Conservation (phyloP, 2,113 vertebrate species). For the Callionymus lyra region DNA sequence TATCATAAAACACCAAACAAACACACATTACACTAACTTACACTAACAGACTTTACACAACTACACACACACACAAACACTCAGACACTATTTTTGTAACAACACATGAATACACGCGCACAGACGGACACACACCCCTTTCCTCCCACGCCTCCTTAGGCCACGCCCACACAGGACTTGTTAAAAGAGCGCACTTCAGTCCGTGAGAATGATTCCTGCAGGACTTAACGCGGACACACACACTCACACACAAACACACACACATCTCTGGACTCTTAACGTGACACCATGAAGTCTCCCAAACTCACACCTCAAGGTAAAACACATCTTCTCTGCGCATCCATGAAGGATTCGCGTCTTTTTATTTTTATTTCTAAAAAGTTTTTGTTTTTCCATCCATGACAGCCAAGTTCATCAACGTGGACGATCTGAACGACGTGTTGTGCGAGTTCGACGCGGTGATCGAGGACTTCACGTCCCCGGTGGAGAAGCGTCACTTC, state of each 20-base stretch:
- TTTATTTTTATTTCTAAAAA: neutral
- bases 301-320: constrained; percentile 54
- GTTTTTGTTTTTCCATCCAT: neutral
- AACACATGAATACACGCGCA: neutral
- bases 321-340: neutral
- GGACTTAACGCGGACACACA: constrained; percentile 3
- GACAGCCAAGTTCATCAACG: constrained; percentile 29
- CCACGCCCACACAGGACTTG: constrained; percentile 38
- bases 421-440: constrained; percentile 73
- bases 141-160: neutral
- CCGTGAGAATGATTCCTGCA: constrained; percentile 1
- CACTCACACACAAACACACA: neutral
- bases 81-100: no score
- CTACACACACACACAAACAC: neutral
- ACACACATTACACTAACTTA: no score
- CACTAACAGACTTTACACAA: no score
- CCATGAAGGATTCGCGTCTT: neutral
- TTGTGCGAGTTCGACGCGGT: constrained; percentile 89
- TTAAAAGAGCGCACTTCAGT: constrained; percentile 37
- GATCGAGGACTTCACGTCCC: constrained; percentile 84
- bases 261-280: constrained; percentile 8
- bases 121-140: neutral
- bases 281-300: constrained; percentile 62
- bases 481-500: constrained; percentile 81
- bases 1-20: no score